phyloP scores from a whole-genome alignment of 1,140 invertebrate genomes.

The Argopecten irradians region DNA sequence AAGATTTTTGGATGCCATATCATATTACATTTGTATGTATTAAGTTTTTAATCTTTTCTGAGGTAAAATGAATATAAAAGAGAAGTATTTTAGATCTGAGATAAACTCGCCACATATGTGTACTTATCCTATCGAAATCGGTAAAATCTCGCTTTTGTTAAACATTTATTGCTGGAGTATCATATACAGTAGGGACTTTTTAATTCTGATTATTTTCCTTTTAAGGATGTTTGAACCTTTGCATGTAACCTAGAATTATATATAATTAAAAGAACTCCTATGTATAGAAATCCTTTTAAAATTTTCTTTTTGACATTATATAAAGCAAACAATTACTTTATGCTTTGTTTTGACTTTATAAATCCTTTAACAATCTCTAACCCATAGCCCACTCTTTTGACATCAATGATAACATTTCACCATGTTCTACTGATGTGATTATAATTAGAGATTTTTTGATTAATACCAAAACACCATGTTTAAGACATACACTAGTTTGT shows the following conservation, averaged over 20 bases:
- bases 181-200: background rate
- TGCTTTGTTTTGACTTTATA: too few species aligned
- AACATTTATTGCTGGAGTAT: background rate
- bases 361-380: too few species aligned
- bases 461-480: too few species aligned
- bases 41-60: background rate
- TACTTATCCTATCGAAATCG: background rate
- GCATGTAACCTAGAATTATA: background rate
- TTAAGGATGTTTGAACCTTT: background rate
- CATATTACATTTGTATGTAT: background rate
- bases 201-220: background rate
- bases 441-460: too few species aligned
- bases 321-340: too few species aligned
- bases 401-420: too few species aligned
- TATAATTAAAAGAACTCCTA: background rate
- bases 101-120: background rate
- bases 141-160: background rate
- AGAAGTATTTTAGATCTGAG: background rate
- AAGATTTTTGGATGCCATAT: background rate
- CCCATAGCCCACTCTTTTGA: too few species aligned
- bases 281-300: background rate
- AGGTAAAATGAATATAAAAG: background rate
- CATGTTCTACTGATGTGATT: too few species aligned
- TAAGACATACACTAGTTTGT: too few species aligned
- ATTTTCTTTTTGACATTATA: too few species aligned